Evolutionary conservation across 1,140 invertebrate genomes (phyloP).

Genomic region (Polypedilum vanderplanki): DNA sequence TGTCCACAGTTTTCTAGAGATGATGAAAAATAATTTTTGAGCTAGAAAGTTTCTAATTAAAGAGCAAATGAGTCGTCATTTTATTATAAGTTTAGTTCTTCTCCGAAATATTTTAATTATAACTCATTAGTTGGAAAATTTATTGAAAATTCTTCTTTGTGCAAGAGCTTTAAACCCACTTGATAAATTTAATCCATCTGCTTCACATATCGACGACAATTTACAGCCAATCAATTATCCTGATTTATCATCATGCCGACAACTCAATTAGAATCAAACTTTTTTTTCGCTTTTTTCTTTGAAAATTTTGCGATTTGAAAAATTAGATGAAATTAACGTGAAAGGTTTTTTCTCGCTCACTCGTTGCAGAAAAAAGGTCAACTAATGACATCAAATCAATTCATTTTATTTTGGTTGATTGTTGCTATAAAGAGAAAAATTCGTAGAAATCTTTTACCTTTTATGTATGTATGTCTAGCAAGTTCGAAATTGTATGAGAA

Average conservation of each 20-base stretch:
- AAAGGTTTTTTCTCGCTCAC: neutral
- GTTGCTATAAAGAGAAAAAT: too few relatives aligned
- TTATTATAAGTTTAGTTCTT: too few relatives aligned
- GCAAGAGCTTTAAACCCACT: neutral
- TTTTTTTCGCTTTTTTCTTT: neutral
- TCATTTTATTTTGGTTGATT: neutral
- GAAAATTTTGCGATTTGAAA: neutral
- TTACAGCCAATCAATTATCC: neutral
- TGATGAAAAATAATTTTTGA: too few relatives aligned
- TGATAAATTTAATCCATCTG: neutral
- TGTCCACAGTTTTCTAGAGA: too few relatives aligned
- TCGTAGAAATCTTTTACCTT: too few relatives aligned
- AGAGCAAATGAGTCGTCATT: too few relatives aligned
- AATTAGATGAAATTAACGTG: conserved; percentile 12
- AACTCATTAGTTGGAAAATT: too few relatives aligned
- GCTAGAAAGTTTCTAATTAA: too few relatives aligned
- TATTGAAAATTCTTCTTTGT: too few relatives aligned
- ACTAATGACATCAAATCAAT: conserved; percentile 19
- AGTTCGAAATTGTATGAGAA: too few relatives aligned
- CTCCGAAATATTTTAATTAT: too few relatives aligned
- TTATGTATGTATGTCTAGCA: too few relatives aligned
- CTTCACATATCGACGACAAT: neutral
- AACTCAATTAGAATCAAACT: neutral
- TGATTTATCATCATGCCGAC: neutral
- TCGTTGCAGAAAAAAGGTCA: neutral